These are phyloP conservation scores for Datnioides undecimradiatus DNA, from an alignment of 2,113 vertebrate species.

Conservation along the genomic window DNA sequence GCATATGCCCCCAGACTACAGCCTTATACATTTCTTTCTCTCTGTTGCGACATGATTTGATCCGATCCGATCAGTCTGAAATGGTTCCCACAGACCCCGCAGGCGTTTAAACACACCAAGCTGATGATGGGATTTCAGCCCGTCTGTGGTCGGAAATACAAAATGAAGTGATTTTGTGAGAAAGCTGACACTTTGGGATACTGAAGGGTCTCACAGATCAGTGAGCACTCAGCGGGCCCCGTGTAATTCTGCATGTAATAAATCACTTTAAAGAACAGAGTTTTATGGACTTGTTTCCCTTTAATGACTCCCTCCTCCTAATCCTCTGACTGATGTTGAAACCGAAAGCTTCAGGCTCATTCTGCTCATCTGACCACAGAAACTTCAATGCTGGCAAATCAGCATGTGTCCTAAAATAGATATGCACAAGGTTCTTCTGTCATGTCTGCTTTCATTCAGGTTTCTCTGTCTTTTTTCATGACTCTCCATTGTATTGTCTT, in stretches of 20 bases:
- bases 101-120: conserved; percentile 11
- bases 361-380: not conserved
- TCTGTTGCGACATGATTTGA: not conserved
- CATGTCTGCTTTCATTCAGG: not conserved
- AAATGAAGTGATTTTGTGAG: conserved; percentile 25
- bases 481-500: not conserved
- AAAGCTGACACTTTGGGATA: conserved; percentile 18
- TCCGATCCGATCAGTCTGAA: conserved; percentile 9
- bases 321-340: conserved; percentile 44
- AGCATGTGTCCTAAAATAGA: conserved; percentile 5
- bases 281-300: conserved; percentile 13
- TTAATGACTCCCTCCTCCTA: conserved; percentile 38
- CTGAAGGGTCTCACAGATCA: conserved; percentile 27
- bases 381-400: conserved; percentile 5
- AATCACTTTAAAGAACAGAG: conserved; percentile 33
- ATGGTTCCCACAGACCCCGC: conserved; percentile 1
- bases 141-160: conserved; percentile 1
- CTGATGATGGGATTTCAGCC: conserved; percentile 11
- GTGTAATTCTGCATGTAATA: conserved; percentile 22
- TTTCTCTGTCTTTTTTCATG: not conserved
- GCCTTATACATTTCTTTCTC: not conserved
- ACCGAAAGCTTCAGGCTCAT: conserved; percentile 1
- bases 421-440: not conserved
- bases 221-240: conserved; percentile 21
- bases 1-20: not conserved